Base-by-base conservation (phyloP, 1,140 invertebrate genomes). In the Drosophila miranda region DNA sequence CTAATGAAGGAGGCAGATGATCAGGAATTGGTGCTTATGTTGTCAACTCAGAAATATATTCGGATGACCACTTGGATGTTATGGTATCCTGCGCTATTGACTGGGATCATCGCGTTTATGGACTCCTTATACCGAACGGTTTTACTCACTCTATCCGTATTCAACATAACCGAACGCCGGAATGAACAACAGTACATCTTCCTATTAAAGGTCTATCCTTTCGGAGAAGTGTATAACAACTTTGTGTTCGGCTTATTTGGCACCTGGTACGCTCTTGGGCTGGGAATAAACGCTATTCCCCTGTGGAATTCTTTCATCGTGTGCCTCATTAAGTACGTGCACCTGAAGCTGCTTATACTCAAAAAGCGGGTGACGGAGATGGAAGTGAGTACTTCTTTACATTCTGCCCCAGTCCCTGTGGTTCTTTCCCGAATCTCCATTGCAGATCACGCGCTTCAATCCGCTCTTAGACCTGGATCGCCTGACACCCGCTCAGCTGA, bases 221-320 rank as follows among this genome's bases (percentile, higher is more conserved):
- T 89, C 44, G 51, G 73, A 13, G 81, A 89, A 42, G 38, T 89
- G 1, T 73, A 48, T 9, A 76, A 80, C 49, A 75, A 83, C 16
- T 75, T 89, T 55, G 13, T 80, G 11, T 28, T 89, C 6, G 78
- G 81, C 1, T 82, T 83, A 55, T 34, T 89, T 45, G 81, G 81
- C 2, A 54, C 87, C 0, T 83, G 69, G 53, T 87, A 80, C 57
- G 72, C 81, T 0, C 45, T 89, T 0, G 56, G 52, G 3, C 19
- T 89, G 55, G 87, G 87, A 2, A 73, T 83, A 2, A 87, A 69
- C 11, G 71, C 64, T 6, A 78, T 89, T n/a, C 87, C 87, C 0
- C 13, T 87, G 49, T 89, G 87, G 87, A 81, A 89, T 19, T 89
- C 87, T 42, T 89, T 89, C 23, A 80, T 89, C 58, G 73, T 75